Evolutionary conservation across 1,140 invertebrate species (phyloP).

Genomic region (Eupristina koningsbergeri): DNA sequence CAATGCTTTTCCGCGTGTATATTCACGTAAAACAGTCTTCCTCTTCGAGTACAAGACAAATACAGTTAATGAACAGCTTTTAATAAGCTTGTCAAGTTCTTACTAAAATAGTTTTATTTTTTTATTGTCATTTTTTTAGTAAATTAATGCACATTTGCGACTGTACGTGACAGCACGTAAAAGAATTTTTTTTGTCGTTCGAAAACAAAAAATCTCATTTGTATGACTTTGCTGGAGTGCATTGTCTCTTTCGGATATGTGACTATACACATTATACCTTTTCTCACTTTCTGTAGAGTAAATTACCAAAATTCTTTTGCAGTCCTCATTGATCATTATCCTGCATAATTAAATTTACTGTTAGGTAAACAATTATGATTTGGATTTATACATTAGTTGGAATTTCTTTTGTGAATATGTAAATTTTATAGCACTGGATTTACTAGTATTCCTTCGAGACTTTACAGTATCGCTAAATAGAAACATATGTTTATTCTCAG

Average conservation of each 20-base stretch:
- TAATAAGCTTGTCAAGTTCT: background rate
- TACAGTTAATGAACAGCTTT: background rate
- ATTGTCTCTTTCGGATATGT: background rate
- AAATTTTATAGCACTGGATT: background rate
- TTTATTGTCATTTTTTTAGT: too few relatives aligned
- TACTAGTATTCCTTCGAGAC: background rate
- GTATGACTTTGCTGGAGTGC: constrained; percentile 4
- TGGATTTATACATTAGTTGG: background rate
- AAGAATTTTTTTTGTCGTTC: constrained; percentile 21
- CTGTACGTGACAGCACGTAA: background rate
- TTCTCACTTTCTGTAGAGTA: background rate
- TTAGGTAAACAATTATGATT: background rate
- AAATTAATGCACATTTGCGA: too few relatives aligned
- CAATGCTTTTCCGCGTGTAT: background rate
- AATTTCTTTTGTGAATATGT: background rate
- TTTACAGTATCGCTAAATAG: background rate
- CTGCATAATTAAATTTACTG: background rate
- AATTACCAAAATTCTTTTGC: constrained; percentile 25
- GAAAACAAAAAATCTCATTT: constrained; percentile 25
- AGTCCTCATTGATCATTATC: constrained; percentile 15
- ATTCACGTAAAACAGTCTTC: background rate
- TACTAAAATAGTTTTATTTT: background rate
- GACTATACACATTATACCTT: background rate
- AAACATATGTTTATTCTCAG: background rate
- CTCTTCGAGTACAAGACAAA: background rate